Percentiles rank a stretch among this genome's conserved stretches.
phyloP scores from a whole-genome alignment of 2,888 invertebrate species.

The Tenthredo notha region DNA sequence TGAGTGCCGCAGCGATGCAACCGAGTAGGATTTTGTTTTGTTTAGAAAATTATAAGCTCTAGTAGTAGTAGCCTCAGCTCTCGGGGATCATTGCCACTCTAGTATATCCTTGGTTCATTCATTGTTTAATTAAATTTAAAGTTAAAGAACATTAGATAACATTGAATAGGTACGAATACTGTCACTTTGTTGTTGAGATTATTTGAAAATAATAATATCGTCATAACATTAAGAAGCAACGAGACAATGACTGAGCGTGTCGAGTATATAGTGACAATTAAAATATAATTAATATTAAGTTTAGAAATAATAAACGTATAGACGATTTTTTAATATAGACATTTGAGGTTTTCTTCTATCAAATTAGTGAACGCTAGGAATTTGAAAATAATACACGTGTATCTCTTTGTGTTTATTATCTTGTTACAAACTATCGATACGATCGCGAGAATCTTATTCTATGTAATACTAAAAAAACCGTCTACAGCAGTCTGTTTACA shows the following conservation, averaged over 20 bases:
- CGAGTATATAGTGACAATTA: neutral
- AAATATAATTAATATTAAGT: neutral
- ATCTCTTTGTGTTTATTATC: constrained; percentile 10
- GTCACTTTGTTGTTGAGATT: neutral
- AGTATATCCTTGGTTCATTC: neutral
- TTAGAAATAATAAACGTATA: neutral
- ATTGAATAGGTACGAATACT: neutral
- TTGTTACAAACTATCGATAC: neutral
- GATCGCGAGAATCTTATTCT: neutral
- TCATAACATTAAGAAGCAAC: neutral
- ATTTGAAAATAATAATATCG: neutral
- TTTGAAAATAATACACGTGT: constrained; percentile 27
- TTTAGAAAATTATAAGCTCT: constrained; percentile 57
- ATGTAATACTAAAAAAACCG: constrained; percentile 23
- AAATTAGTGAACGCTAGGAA: neutral
- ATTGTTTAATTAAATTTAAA: neutral
- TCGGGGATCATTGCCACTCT: neutral
- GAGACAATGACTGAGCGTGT: neutral
- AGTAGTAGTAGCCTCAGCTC: neutral
- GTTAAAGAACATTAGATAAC: neutral
- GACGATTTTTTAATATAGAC: neutral
- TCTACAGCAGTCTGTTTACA: neutral
- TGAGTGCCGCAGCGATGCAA: constrained; percentile 57
- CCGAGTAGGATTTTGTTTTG: constrained; percentile 54
- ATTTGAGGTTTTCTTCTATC: neutral